Evolutionary conservation across 2,888 invertebrate species (phyloP), one percentile per base, ranked within the genome.

Genomic region (Drosophila pseudotalamancana): DNA sequence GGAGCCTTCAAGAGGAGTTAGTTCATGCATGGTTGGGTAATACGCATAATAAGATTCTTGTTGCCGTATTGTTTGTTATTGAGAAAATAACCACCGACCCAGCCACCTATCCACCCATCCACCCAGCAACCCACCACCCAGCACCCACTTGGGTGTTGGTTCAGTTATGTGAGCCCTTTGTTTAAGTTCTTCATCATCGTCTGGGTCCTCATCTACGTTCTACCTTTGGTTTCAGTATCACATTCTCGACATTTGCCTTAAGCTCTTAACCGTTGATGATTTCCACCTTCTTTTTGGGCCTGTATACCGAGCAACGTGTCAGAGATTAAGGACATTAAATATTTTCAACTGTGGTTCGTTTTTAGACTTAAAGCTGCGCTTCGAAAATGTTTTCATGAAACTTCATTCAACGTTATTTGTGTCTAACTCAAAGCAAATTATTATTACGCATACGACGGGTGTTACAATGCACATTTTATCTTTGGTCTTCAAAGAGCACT

Each of bases 191-290:
- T 46, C 25, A 21, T 37, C 40, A 37, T 29, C 35, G n/a, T 14
- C 39, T 45, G 3, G n/a, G 19, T 34, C 34, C 60, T 55, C 68
- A 43, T 60, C 19, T 0, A 1, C 27, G 11, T 27, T 3, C 9
- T 11, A 21, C 29, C 19, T 48, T 54, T 14, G 34, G 46, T 37
- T 59, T 40, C 12, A 54, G 34, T 66, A 59, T 64, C 61, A 54
- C 43, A 59, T 61, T 74, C 61, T 56, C 39, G 54, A 60, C 79
- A 63, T 31, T 51, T 51, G 71, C 37, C 56, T 64, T 45, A 76
- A 68, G 64, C 62, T 70, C 53, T 61, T 45, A 61, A 40, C 39
- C 23, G 51, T 45, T 53, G 48, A 77, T 45, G 48, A 49, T 54
- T 53, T 59, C 57, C n/a, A 42, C 55, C 32, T 43, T 55, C 40